phyloP scores from a whole-genome alignment of 2,113 vertebrate species.

The Delphinus delphis region DNA sequence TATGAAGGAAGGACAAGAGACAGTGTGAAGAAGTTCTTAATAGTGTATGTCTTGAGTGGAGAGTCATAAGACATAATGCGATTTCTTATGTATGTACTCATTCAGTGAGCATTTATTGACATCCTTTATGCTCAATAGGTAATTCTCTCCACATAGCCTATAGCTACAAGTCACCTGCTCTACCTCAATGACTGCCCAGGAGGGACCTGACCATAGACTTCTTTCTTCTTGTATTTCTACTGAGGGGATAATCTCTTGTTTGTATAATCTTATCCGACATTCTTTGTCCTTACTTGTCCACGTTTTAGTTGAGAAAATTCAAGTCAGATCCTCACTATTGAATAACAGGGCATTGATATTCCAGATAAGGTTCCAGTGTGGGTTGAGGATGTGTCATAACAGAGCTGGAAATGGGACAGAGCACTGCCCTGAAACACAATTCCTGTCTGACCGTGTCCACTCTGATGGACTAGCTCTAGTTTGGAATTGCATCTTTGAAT shows the following conservation, averaged over 20 bases:
- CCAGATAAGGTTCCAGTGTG: not conserved
- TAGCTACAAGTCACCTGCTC: not conserved
- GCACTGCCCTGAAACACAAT: not conserved
- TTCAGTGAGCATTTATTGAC: not conserved
- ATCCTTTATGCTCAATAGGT: not conserved
- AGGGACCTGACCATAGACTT: not conserved
- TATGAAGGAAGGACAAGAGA: not conserved
- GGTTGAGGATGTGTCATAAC: not conserved
- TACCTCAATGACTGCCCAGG: not conserved
- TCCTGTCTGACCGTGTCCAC: not conserved
- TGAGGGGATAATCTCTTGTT: not conserved
- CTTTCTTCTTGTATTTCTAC: not conserved
- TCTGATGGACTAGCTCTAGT: not conserved
- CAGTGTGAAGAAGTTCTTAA: not conserved
- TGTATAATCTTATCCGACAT: not conserved
- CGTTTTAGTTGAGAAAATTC: constrained; percentile 14
- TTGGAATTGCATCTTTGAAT: not conserved
- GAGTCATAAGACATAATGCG: not conserved
- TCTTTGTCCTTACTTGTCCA: not conserved
- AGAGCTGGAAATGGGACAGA: not conserved
- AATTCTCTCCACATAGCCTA: not conserved
- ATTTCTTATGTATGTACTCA: not conserved
- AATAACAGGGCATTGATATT: not conserved
- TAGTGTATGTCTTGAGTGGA: not conserved
- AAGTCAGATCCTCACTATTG: not conserved